Evolutionary conservation across 1,140 invertebrate species (phyloP), one percentile per base, ranked within the genome.

Genomic region (Microplitis mediator): DNA sequence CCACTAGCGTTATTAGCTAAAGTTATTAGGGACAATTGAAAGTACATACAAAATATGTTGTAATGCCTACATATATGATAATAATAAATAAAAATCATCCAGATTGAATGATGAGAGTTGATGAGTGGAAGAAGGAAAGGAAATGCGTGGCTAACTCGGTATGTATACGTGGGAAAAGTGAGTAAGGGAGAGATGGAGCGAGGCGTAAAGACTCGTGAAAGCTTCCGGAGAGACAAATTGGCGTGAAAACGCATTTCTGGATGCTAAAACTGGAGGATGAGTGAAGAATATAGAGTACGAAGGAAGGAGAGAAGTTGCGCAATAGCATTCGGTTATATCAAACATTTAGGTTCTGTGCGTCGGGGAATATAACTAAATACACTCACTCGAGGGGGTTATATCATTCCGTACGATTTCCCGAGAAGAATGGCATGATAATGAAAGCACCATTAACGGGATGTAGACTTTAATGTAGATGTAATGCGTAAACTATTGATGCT

Each of bases 181-280:
- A 11, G 34, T 51, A 16, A n/a, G 65, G 39, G 50, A 54, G 50
- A 14, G 35, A 32, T 32, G 69, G 75, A 60, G 70, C 13, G 32
- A 52, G 45, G 72, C 64, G 72, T 84, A 84, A 86, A 86, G 84
- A 86, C 84, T 85, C 81, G 84, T 86, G 82, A 85, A 86, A 85
- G 84, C 75, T 76, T 76, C 75, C 75, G 75, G 75, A 72, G 70
- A 66, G 75, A 74, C 66, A 76, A 76, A 76, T 76, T 76, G 75
- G 72, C 69, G 84, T 86, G 84, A 85, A 86, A 86, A 86, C 83
- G 83, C 83, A 83, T 84, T 84, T 86, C 75, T 79, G 79, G 76
- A 75, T 73, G 39, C 11, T 45, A 45, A 6, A 45, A 76, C 56
- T 45, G 61, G 52, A 73, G 56, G 56, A 64, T 79, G 71, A 75